These are phyloP conservation scores for Tyto alba DNA, from an alignment of 2,113 vertebrate genomes.

Conservation along the genomic window DNA sequence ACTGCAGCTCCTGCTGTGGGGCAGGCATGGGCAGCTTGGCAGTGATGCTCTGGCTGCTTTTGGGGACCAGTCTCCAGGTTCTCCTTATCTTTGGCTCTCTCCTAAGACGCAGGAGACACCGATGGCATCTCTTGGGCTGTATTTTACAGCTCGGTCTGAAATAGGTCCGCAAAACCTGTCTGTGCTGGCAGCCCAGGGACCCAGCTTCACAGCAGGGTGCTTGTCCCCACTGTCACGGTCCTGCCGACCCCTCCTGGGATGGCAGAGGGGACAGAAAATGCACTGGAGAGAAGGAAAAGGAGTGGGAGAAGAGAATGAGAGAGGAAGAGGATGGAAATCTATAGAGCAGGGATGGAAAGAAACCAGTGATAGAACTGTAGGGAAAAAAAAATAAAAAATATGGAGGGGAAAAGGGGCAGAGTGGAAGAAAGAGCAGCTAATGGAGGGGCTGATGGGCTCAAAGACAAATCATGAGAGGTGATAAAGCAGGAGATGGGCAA, in stretches of 20 bases:
- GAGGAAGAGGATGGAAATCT: not conserved
- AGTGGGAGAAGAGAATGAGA: not conserved
- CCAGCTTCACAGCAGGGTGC: rapidly evolving
- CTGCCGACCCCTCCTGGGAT: not conserved
- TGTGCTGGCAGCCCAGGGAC: not conserved
- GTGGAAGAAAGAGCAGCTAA: not conserved
- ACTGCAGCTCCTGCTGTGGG: not conserved
- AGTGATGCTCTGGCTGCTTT: not conserved
- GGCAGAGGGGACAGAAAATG: not conserved
- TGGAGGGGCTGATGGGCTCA: not conserved
- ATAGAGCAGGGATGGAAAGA: not conserved
- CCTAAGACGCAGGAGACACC: rapidly evolving
- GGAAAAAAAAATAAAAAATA: not conserved
- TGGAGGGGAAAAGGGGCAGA: not conserved
- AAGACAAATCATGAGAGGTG: not conserved
- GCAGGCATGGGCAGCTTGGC: not conserved
- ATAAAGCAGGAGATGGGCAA: not conserved
- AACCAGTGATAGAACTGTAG: rapidly evolving
- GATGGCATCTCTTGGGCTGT: not conserved
- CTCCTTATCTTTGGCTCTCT: not conserved
- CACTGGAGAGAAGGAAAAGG: not conserved
- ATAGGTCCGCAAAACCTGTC: rapidly evolving
- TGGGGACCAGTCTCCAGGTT: rapidly evolving
- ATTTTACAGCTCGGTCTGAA: not conserved
- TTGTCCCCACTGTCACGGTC: not conserved